These are phyloP conservation scores for Lasioglossum albipes DNA, from an alignment of 1,140 invertebrate species.

Conservation along the genomic window DNA sequence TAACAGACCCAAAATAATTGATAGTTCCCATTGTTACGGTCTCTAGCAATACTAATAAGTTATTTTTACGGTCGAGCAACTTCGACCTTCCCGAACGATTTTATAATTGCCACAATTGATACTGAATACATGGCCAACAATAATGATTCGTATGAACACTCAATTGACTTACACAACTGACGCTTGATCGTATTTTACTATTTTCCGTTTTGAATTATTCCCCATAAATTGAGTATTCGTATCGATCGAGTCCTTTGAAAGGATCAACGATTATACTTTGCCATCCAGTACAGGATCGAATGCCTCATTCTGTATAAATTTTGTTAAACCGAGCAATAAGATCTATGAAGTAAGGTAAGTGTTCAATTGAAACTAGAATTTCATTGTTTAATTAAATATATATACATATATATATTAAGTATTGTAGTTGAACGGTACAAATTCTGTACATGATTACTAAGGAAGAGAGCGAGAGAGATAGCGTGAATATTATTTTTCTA, in stretches of 20 bases:
- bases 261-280: background rate
- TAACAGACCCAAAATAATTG: too few relatives aligned
- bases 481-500: conserved; percentile 18
- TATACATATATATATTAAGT: conserved; percentile 5
- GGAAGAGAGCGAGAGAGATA: conserved; percentile 16
- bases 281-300: background rate
- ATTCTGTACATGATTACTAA: conserved; percentile 26
- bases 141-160: background rate
- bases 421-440: conserved; percentile 18
- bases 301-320: conserved; percentile 25
- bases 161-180: background rate
- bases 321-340: conserved; percentile 6
- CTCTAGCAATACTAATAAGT: background rate
- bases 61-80: background rate
- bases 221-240: background rate
- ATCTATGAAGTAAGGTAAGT: conserved; percentile 45
- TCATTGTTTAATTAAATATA: conserved; percentile 17
- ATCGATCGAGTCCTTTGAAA: background rate
- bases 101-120: background rate
- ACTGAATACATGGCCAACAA: background rate
- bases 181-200: background rate
- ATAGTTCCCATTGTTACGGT: too few relatives aligned
- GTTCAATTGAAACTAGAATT: conserved; percentile 32
- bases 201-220: background rate
- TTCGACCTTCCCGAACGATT: background rate